Conservation (phyloP, 2,797 vertebrate genomes). For the Monodelphis domestica region DNA sequence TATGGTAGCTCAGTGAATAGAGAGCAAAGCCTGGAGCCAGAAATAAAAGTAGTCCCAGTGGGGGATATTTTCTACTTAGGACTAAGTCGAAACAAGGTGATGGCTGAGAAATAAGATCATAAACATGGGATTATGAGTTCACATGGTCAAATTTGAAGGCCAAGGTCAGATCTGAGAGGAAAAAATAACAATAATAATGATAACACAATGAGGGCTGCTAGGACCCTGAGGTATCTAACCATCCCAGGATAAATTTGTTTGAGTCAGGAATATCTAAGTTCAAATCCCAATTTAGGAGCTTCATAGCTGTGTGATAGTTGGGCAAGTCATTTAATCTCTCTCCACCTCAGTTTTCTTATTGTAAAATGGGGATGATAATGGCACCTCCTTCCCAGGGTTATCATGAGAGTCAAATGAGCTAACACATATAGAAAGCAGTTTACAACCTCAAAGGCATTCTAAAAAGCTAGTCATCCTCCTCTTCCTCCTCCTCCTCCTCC, state of each 20-base stretch:
- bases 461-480: neutral
- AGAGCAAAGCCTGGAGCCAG: no score
- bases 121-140: neutral
- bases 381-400: neutral
- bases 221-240: neutral
- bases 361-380: neutral
- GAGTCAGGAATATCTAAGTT: neutral
- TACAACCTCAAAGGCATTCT: neutral
- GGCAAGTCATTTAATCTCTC: neutral
- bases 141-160: neutral
- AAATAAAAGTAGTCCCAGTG: neutral
- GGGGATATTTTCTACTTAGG: neutral
- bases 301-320: neutral
- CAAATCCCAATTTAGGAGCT: neutral
- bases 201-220: neutral
- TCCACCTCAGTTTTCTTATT: neutral
- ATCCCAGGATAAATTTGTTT: neutral
- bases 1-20: no score
- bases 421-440: neutral
- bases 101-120: neutral
- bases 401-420: neutral
- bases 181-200: neutral
- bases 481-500: no score
- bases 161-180: neutral
- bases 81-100: neutral